Evolutionary conservation across 2,797 vertebrate genomes (phyloP).

Genomic region (Pteronotus mesoamericanus): DNA sequence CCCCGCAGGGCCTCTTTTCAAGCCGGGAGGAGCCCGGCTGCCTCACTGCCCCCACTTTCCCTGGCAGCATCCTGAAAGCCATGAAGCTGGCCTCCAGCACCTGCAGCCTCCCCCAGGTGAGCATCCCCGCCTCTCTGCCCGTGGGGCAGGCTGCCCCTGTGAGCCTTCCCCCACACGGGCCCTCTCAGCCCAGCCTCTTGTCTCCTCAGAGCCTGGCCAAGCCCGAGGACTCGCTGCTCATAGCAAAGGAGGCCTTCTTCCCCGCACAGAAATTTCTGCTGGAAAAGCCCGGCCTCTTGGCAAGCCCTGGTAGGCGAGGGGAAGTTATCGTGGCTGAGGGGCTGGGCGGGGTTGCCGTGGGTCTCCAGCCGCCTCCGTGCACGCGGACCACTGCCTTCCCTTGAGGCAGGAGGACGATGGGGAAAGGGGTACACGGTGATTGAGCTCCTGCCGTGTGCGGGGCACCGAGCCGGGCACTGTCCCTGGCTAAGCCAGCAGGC

Average conservation of each 20-base stretch:
- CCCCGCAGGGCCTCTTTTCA: background rate
- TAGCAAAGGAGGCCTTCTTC: constrained; percentile 92
- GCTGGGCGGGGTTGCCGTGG: rapidly evolving
- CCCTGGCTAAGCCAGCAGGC: background rate
- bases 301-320: constrained; percentile 86
- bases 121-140: rapidly evolving
- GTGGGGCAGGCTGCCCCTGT: background rate
- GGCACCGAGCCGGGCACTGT: background rate
- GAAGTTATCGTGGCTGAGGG: background rate
- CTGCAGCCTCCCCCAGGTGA: constrained; percentile 92
- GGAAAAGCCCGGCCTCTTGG: constrained; percentile 87
- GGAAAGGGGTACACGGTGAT: rapidly evolving
- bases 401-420: background rate
- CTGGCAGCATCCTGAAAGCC: constrained; percentile 92
- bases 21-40: background rate
- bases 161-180: background rate
- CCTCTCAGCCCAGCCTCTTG: constrained; percentile 61
- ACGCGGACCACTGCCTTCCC: background rate
- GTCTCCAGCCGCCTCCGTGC: background rate
- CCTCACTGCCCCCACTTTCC: constrained; percentile 23
- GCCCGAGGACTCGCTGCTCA: constrained; percentile 87
- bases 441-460: background rate
- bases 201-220: constrained; percentile 89
- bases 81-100: constrained; percentile 94
- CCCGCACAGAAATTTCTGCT: constrained; percentile 91